Evolutionary conservation across 1,140 invertebrate genomes (phyloP).

Genomic region (Calosoma granatense): DNA sequence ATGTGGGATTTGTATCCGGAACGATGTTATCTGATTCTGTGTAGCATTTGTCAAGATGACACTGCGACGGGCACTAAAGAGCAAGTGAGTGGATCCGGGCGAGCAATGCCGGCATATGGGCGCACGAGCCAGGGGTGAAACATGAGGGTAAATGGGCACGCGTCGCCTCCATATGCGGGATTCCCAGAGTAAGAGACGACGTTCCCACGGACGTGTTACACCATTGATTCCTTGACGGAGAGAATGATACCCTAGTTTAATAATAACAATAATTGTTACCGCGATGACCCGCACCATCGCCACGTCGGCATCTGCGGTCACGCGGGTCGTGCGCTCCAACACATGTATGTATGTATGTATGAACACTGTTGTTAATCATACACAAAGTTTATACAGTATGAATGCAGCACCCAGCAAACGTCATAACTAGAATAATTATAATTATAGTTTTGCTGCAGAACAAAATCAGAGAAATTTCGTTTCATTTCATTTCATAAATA

Average conservation of each 20-base stretch:
- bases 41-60: too few species aligned
- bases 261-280: not conserved
- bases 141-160: not conserved
- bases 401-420: too few species aligned
- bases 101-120: not conserved
- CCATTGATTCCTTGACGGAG: not conserved
- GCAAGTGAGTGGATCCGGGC: not conserved
- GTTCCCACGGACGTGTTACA: not conserved
- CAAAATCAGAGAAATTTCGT: too few species aligned
- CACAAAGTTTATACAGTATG: too few species aligned
- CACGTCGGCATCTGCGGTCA: not conserved
- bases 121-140: not conserved
- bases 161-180: not conserved
- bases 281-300: not conserved
- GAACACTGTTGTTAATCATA: too few species aligned
- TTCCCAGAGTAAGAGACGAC: not conserved
- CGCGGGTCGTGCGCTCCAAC: not conserved
- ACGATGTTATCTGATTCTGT: too few species aligned
- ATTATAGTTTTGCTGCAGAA: too few species aligned
- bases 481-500: too few species aligned
- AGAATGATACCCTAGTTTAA: not conserved
- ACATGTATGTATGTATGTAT: too few species aligned
- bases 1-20: too few species aligned
- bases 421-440: too few species aligned
- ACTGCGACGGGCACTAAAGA: too few species aligned